Evolutionary conservation across 2,888 invertebrate species (phyloP).

Genomic region (Tetramorium bicarinatum): DNA sequence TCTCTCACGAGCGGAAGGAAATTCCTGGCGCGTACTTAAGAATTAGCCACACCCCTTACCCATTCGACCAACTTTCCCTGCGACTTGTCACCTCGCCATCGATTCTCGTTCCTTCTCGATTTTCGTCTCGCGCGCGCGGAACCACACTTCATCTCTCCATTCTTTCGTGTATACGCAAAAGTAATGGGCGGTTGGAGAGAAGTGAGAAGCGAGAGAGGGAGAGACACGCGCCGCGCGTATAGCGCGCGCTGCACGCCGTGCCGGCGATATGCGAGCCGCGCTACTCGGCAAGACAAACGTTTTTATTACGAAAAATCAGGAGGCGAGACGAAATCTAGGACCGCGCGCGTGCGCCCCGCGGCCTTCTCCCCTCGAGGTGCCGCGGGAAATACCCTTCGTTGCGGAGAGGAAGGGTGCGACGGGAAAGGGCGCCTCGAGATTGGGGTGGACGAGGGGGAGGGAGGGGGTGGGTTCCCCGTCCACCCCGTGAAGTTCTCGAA

Average conservation of each 20-base stretch:
- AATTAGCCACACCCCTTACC: conserved; percentile 36
- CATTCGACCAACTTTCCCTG: conserved; percentile 28
- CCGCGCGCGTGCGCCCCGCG: conserved; percentile 72
- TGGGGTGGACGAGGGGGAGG: conserved; percentile 10
- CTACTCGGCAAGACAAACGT: conserved; percentile 83
- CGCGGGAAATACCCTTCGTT: conserved; percentile 32
- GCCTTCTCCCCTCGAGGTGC: conserved; percentile 36
- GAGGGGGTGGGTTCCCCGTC: background rate
- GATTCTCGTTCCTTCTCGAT: conserved; percentile 45
- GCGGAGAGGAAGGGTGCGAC: background rate
- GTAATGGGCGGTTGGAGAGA: background rate
- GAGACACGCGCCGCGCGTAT: conserved; percentile 59
- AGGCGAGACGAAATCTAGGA: conserved; percentile 83
- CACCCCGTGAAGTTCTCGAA: conserved; percentile 36
- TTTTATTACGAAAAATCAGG: conserved; percentile 85
- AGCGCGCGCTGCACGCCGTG: conserved; percentile 44
- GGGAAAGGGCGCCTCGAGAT: conserved; percentile 12
- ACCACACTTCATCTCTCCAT: background rate
- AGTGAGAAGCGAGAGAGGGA: conserved; percentile 29
- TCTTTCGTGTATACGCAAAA: background rate
- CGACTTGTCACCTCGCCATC: conserved; percentile 29
- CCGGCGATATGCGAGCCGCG: conserved; percentile 78
- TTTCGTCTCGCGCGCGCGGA: conserved; percentile 19
- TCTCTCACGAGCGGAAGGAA: background rate
- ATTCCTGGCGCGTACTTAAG: conserved; percentile 31